Evolutionary conservation across 1,140 invertebrate genomes (phyloP), one percentile per base, ranked within the genome.

Genomic region (Zaprionus lachaisei): DNA sequence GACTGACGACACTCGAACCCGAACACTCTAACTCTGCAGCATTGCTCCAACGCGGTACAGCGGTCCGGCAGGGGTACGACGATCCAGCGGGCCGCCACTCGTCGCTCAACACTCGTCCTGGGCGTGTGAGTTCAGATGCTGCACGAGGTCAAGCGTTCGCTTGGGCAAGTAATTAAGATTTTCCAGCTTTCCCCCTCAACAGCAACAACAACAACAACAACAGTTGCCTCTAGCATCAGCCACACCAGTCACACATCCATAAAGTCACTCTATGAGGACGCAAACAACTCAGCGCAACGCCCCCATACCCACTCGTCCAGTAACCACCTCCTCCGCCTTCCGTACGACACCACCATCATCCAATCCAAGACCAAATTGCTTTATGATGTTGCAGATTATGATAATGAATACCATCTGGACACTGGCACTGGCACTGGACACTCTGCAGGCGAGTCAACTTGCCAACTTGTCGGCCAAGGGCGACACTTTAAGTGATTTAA

Each of bases 401-500:
- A 92, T 91, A 92, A 92, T 91, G 81, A 84, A 84, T 83, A 76
- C 85, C 91, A 92, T 92, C 91, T 92, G 91, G 83, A 79, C 67
- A 47, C 41, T 44, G 41, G 41, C 41, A 44, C 41, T 44, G 84
- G 85, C 79, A 77, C 79, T 92, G 80, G 74, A 90, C 85, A 83
- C 75, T 90, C 70, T 54, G 79, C 79, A 81, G 67, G 54, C 47
- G 47, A 49, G 44, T 49, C 47, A 47, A 17, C n/a, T 47, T 47
- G 47, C 38, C 51, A 61, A 24, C 66, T 58, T 44, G 44, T 1
- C 62, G 56, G 65, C 64, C 78, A 80, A 82, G 83, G 83, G 79
- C 80, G 91, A 92, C 91, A 92, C 87, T 92, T 92, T 87, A 92
- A 92, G 91, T 92, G 91, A 92, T 92, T 92, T 92, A 92, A 92